Conservation (phyloP, 2,113 vertebrate species). For the Oxygymnocypris stewartii region DNA sequence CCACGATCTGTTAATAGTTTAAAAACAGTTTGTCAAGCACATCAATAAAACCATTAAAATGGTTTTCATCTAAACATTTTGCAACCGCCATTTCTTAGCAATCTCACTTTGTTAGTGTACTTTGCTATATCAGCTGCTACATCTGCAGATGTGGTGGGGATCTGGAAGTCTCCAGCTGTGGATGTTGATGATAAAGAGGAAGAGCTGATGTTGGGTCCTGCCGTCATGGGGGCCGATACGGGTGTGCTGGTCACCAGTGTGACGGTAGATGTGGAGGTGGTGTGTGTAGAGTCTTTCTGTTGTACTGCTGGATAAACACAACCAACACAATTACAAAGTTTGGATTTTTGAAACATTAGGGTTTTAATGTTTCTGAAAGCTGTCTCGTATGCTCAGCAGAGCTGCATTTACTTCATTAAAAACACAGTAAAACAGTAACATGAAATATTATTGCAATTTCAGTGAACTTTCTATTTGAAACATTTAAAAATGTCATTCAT, state of each 20-base stretch:
- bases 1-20: conserved; percentile 86
- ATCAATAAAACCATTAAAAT: background rate
- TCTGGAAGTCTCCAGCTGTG: conserved; percentile 79
- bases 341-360: background rate
- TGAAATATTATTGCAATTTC: background rate
- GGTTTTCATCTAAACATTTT: background rate
- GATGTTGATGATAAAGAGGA: conserved; percentile 76
- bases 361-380: background rate
- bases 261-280: conserved; percentile 87
- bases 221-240: conserved; percentile 79
- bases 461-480: background rate
- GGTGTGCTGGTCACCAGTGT: conserved; percentile 90
- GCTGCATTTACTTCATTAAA: background rate
- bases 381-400: background rate
- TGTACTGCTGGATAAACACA: conserved; percentile 81
- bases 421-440: background rate
- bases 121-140: conserved; percentile 97
- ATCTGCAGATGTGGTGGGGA: conserved; percentile 92
- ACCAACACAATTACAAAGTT: background rate
- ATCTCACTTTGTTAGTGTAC: conserved; percentile 94
- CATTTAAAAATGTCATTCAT: background rate
- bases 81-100: background rate
- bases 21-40: conserved; percentile 49
- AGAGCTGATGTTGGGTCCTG: conserved; percentile 75
- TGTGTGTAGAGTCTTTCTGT: conserved; percentile 89